A percentile compares a stretch with the other conserved stretches of the same genome.
Evolutionary conservation across 2,888 invertebrate species (phyloP).

Genomic region (Auanema freiburgensis): DNA sequence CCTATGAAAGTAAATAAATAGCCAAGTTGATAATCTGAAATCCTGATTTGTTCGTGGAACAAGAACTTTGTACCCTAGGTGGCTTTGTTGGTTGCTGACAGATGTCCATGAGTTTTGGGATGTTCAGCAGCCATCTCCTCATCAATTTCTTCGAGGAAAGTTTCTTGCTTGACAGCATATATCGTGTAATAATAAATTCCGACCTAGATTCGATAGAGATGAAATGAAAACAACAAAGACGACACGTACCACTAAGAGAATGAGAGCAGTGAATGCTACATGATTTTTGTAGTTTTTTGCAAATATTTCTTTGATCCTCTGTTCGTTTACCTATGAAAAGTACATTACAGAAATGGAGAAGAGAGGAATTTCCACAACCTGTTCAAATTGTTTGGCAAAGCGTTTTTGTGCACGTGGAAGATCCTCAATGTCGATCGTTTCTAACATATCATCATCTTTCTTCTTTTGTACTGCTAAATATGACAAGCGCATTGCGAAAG

Average conservation of each 20-base stretch:
- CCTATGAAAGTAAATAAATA: background rate
- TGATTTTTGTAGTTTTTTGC: constrained; percentile 60
- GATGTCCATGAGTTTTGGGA: constrained; percentile 49
- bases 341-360: constrained; percentile 1
- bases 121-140: constrained; percentile 67
- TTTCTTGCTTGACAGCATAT: constrained; percentile 84
- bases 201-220: constrained; percentile 8
- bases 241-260: constrained; percentile 30
- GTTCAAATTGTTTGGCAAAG: constrained; percentile 60
- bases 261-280: constrained; percentile 37
- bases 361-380: constrained; percentile 23
- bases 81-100: constrained; percentile 13
- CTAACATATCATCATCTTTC: constrained; percentile 54
- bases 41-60: no score
- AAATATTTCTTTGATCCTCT: constrained; percentile 60
- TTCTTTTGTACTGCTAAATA: constrained; percentile 29
- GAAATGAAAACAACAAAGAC: background rate
- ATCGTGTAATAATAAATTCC: constrained; percentile 85
- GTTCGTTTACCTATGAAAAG: constrained; percentile 51
- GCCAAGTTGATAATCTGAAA: no score
- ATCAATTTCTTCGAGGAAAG: constrained; percentile 88
- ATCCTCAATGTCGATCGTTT: constrained; percentile 59
- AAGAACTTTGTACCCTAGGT: no score
- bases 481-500: background rate
- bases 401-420: constrained; percentile 60